These are phyloP conservation scores for Chloebia gouldiae DNA, from an alignment of 2,113 vertebrate species.

Conservation along the genomic window DNA sequence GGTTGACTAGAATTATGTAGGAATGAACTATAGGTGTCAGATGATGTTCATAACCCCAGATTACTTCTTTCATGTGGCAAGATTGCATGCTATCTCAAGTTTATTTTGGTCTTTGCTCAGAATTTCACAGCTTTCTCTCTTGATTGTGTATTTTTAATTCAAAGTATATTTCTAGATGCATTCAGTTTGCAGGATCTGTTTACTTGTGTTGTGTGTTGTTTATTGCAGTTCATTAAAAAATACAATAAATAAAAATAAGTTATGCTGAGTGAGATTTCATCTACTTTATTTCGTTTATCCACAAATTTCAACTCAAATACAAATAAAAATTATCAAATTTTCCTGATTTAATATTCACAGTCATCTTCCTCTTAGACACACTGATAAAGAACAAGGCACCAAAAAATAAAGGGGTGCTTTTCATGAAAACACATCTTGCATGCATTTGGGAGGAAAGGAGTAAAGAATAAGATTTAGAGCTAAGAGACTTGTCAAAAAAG, in stretches of 20 bases:
- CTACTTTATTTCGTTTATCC: background rate
- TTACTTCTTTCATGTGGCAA: background rate
- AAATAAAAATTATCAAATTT: background rate
- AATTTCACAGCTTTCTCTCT: background rate
- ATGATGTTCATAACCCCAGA: background rate
- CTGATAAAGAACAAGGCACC: background rate
- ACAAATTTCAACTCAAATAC: background rate
- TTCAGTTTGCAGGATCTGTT: background rate
- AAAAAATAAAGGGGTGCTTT: background rate
- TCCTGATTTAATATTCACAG: background rate
- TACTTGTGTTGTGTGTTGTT: background rate
- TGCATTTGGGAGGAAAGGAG: background rate
- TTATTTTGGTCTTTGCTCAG: background rate
- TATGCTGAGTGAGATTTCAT: background rate
- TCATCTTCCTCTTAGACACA: background rate
- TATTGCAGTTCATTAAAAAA: background rate
- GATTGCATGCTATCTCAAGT: background rate
- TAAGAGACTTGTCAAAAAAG: background rate
- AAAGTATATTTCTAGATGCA: background rate
- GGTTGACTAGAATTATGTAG: background rate
- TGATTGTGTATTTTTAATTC: background rate
- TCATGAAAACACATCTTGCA: background rate
- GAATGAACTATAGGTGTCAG: background rate
- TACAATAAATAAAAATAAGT: background rate
- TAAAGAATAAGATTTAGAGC: background rate